A percentile compares a stretch with the other conserved stretches of the same genome.
These are phyloP conservation scores for Carposina sasakii DNA, from an alignment of 1,140 invertebrate genomes.

Conservation along the genomic window DNA sequence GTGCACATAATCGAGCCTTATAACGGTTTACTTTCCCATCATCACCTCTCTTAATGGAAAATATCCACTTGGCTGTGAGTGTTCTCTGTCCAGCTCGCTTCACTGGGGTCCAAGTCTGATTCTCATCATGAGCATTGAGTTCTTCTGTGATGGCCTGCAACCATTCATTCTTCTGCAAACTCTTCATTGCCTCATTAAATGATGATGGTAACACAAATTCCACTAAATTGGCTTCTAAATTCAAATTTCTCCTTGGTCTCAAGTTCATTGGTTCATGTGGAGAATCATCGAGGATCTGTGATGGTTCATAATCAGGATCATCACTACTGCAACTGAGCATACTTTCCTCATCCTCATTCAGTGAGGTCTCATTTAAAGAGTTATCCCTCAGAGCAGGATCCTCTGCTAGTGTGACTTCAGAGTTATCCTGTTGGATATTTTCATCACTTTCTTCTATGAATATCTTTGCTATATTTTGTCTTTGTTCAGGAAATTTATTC, in stretches of 20 bases:
- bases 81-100: not conserved
- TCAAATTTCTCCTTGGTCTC: slow-evolving; percentile 6
- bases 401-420: not conserved
- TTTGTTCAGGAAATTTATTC: not conserved
- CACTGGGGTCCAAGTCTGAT: not conserved
- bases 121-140: not conserved
- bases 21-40: slow-evolving; percentile 16
- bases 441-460: not conserved
- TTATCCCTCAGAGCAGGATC: not conserved
- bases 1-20: slow-evolving; percentile 33
- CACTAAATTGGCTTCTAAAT: no score
- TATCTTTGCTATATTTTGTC: not conserved
- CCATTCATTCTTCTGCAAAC: not conserved
- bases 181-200: slow-evolving; percentile 16
- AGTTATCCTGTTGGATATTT: not conserved
- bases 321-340: not conserved
- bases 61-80: slow-evolving; percentile 21
- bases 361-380: not conserved
- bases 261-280: not conserved
- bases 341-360: no score
- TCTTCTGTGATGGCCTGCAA: not conserved
- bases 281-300: slow-evolving; percentile 1
- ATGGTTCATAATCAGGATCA: slow-evolving; percentile 15
- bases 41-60: slow-evolving; percentile 16
- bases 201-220: slow-evolving; percentile 15